Percentiles rank a stretch among this genome's conserved stretches.
Conservation (phyloP, 2,113 vertebrate genomes). For the Notiomystis cincta region DNA sequence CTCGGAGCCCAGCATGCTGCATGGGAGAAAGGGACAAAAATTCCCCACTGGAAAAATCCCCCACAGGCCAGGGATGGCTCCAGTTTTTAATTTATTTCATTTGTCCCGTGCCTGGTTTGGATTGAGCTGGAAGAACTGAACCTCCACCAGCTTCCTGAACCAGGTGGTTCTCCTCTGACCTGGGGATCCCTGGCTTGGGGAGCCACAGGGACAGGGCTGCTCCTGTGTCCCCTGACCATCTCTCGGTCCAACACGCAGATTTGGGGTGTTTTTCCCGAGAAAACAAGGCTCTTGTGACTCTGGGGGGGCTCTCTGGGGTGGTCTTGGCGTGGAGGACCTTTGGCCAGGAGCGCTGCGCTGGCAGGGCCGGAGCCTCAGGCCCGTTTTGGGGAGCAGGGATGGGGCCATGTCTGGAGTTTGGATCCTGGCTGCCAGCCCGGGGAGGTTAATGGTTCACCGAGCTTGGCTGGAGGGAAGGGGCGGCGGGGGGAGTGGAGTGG, state of each 20-base stretch:
- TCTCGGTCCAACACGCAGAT: neutral
- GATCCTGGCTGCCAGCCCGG: neutral
- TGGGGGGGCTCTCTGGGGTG: neutral
- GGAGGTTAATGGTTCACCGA: conserved; percentile 51
- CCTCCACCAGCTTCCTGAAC: neutral
- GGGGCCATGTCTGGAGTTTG: neutral
- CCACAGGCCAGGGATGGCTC: neutral
- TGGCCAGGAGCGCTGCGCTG: neutral
- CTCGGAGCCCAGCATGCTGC: accelerated
- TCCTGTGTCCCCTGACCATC: neutral
- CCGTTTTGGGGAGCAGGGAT: neutral
- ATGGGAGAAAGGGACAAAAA: neutral
- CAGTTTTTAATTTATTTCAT: neutral
- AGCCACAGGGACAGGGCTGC: neutral
- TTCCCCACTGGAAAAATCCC: neutral
- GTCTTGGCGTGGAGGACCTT: neutral
- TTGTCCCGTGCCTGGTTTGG: neutral
- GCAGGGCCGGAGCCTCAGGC: accelerated
- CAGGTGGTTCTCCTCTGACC: neutral
- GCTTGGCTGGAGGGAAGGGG: neutral
- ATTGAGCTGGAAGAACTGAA: neutral
- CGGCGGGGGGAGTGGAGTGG: neutral
- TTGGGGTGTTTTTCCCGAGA: neutral
- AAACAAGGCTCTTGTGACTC: neutral
- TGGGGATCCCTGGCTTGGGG: accelerated